phyloP scores from a whole-genome alignment of 2,888 invertebrate genomes.

The Cataglyphis rosenhaueri region DNA sequence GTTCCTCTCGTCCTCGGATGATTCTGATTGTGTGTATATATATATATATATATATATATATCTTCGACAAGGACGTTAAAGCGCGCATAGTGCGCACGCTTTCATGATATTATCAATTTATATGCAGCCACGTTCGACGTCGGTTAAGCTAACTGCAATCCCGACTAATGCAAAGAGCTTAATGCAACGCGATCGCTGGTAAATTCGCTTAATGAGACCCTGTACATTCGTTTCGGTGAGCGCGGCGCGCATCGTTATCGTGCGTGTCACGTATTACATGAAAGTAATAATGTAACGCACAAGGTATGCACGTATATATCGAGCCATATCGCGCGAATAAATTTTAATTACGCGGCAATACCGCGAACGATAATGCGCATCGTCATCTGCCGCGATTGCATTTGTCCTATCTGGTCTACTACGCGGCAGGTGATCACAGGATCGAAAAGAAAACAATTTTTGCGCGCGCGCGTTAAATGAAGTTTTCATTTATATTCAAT shows the following conservation, averaged over 20 bases:
- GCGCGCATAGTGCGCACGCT: conserved; percentile 26
- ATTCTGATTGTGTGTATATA: conserved; percentile 11
- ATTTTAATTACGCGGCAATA: conserved; percentile 52
- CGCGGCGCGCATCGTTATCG: conserved; percentile 43
- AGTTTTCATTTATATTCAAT: conserved; percentile 22
- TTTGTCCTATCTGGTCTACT: conserved; percentile 23
- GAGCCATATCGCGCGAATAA: conserved; percentile 44
- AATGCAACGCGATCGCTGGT: conserved; percentile 50
- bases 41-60: not conserved
- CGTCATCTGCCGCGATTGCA: conserved; percentile 51
- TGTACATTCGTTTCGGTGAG: conserved; percentile 15
- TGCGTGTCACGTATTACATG: conserved; percentile 53
- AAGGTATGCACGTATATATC: conserved; percentile 17
- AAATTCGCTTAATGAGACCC: conserved; percentile 49
- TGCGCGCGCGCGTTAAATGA: not conserved
- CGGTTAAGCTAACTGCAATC: conserved; percentile 24
- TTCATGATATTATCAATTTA: conserved; percentile 50
- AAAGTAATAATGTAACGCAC: conserved; percentile 34
- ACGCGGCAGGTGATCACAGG: conserved; percentile 22
- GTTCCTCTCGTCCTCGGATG: not conserved
- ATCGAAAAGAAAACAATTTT: conserved; percentile 1
- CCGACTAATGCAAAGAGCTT: conserved; percentile 10
- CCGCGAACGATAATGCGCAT: conserved; percentile 43
- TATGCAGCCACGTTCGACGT: conserved; percentile 41
- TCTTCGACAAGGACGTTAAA: conserved; percentile 25